Base-by-base conservation (phyloP, 2,113 vertebrate genomes). In the Tamias sibiricus region DNA sequence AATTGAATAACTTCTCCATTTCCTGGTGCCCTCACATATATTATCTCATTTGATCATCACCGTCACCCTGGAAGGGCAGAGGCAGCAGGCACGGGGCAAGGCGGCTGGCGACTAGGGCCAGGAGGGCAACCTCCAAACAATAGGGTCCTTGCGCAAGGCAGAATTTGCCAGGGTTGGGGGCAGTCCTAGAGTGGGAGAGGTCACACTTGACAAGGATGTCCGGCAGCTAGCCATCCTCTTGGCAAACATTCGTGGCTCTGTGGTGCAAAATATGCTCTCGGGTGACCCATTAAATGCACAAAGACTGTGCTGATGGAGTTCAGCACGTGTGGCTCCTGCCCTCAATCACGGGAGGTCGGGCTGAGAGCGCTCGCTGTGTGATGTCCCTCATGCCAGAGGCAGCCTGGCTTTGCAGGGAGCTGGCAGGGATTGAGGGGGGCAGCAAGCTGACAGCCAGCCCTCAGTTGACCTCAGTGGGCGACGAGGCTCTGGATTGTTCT, bases 221-320 rank as follows among this genome's bases (percentile, higher is more conserved):
- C 72, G 14, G 66, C 93, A 74, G 66, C 77, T 3, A 10, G 47
- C 90, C 42, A 35, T 86, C 87, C 8, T 0, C 57, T 96, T 40
- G 0, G 90, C 94, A 97, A 97, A 97, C 66, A 94, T 86, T 44
- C 44, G 28, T 92, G 52, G 89, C 77, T 97, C 69, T 8, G 0
- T 40, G 49, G 74, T 95, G 47, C 86, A 86, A 71, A 88, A 49
- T 87, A 64, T 91, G 90, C 87, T 88, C 96, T 96, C 28, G 0
- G 72, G 91, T 81, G 84, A 96, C 94, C 97, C 82, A 82, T 91
- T 94, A 96, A 93, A 94, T 87, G 75, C 44, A 95, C 82, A 81
- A 90, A 86, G 72, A 47, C 81, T 94, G 30, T 69, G 66, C 71
- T 0, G 8, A 80, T 76, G 69, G 80, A 95, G 59, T 84, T 76